Evolutionary conservation across 2,888 invertebrate species (phyloP).

Genomic region (Gymnoscelis rufifasciata): DNA sequence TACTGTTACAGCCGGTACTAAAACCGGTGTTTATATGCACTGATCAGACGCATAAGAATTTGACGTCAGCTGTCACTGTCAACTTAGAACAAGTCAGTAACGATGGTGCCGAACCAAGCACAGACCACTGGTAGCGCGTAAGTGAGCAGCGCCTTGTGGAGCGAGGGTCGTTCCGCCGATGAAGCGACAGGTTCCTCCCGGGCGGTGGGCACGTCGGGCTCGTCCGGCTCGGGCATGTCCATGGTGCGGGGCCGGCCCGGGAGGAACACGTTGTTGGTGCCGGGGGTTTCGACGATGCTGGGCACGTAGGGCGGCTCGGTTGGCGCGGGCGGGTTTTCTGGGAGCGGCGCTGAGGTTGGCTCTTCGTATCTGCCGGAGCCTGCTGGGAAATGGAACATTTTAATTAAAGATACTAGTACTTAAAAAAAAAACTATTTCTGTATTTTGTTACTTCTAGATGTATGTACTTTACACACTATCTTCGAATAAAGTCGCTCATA

Average conservation of each 20-base stretch:
- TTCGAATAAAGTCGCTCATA: too few species aligned
- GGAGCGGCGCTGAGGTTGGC: constrained; percentile 24
- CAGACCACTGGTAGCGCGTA: constrained; percentile 90
- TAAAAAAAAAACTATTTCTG: too few species aligned
- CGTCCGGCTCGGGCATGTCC: constrained; percentile 19
- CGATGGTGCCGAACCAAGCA: constrained; percentile 91
- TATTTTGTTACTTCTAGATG: too few species aligned
- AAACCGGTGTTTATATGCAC: too few species aligned
- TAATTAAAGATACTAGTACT: too few species aligned
- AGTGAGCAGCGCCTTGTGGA: constrained; percentile 82
- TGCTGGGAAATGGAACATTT: constrained; percentile 22
- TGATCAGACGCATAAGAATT: constrained; percentile 3
- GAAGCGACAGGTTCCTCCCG: constrained; percentile 48
- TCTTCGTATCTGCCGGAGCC: constrained; percentile 54
- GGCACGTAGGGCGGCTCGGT: constrained; percentile 50
- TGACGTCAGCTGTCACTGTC: constrained; percentile 4
- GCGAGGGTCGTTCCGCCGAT: constrained; percentile 67
- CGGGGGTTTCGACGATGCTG: constrained; percentile 43
- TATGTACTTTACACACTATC: too few species aligned
- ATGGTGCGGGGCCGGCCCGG: constrained; percentile 28
- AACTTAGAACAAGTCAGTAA: constrained; percentile 88
- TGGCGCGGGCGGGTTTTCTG: constrained; percentile 29
- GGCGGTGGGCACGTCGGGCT: constrained; percentile 14
- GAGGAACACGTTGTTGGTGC: constrained; percentile 48
- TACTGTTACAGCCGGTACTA: too few species aligned